Conservation (phyloP, 2,113 vertebrate genomes). For the Hippopotamus amphibius region DNA sequence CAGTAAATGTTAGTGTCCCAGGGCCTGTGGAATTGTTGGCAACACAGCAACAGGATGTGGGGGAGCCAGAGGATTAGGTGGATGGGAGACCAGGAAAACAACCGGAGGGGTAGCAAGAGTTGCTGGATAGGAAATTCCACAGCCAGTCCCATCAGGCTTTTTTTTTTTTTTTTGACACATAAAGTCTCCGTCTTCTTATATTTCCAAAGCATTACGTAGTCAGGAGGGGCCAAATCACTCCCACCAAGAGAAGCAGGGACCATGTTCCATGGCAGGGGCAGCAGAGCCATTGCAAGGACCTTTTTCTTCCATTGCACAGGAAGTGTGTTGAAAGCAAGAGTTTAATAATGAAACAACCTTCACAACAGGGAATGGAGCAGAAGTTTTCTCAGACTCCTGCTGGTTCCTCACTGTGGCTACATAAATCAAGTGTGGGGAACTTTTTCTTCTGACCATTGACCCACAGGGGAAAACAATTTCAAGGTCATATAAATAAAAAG, state of each 20-base stretch:
- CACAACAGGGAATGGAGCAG: not conserved
- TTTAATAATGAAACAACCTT: slow-evolving; percentile 64
- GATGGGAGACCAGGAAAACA: slow-evolving; percentile 26
- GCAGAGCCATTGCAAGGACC: not conserved
- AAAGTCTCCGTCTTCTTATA: not conserved
- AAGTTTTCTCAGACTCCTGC: slow-evolving; percentile 45
- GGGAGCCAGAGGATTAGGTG: slow-evolving; percentile 51
- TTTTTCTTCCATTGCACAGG: slow-evolving; percentile 54
- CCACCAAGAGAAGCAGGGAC: not conserved
- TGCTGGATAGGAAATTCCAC: slow-evolving; percentile 23
- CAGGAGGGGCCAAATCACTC: not conserved
- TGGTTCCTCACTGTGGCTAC: slow-evolving; percentile 14
- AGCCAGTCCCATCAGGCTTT: not conserved
- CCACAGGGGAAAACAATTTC: not conserved
- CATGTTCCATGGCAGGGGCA: not conserved
- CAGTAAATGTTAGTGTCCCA: slow-evolving; percentile 38
- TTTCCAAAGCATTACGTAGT: slow-evolving; percentile 1
- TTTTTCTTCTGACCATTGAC: not conserved
- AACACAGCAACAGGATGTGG: slow-evolving; percentile 59
- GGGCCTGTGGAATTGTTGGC: slow-evolving; percentile 45
- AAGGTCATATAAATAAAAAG: not conserved
- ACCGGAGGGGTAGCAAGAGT: not conserved
- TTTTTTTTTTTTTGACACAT: not conserved
- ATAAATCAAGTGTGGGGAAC: slow-evolving; percentile 27
- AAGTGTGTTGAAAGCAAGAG: slow-evolving; percentile 47